phyloP scores from a whole-genome alignment of 2,113 vertebrate genomes.

The Ranitomeya variabilis region DNA sequence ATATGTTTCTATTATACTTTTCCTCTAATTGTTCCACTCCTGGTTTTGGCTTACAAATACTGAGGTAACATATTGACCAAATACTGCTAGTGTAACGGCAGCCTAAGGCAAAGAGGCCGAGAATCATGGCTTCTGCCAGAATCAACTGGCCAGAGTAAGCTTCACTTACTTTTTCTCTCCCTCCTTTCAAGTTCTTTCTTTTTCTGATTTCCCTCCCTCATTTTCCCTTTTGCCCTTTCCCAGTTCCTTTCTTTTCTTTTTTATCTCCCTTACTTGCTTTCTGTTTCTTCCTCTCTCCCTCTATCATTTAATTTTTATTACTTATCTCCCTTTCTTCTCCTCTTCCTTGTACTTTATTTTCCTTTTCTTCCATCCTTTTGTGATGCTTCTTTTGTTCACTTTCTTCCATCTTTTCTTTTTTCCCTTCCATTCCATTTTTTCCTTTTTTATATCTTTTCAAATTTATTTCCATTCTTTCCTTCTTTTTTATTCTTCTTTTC shows the following conservation, averaged over 20 bases:
- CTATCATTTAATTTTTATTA: no score
- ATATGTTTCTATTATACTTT: no score
- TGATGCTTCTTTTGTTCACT: not conserved
- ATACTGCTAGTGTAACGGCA: no score
- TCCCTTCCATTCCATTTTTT: no score
- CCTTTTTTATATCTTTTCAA: no score
- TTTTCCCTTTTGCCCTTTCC: not conserved
- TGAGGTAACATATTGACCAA: no score
- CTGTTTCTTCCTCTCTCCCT: not conserved
- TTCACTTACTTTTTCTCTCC: not conserved
- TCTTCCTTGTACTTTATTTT: not conserved
- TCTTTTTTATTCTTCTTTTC: not conserved
- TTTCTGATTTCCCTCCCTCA: not conserved
- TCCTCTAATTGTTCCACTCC: no score
- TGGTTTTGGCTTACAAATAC: no score
- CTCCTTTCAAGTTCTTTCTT: not conserved
- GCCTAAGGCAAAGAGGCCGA: not conserved
- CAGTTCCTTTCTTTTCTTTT: not conserved
- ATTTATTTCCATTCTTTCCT: no score
- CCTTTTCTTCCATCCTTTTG: not conserved
- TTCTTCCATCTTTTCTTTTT: not conserved
- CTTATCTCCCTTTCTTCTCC: not conserved
- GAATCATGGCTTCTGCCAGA: not conserved
- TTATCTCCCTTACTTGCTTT: not conserved
- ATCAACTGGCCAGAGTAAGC: not conserved